Conservation (phyloP, 1,140 invertebrate genomes). For the Mycetomoellerius zeteki region DNA sequence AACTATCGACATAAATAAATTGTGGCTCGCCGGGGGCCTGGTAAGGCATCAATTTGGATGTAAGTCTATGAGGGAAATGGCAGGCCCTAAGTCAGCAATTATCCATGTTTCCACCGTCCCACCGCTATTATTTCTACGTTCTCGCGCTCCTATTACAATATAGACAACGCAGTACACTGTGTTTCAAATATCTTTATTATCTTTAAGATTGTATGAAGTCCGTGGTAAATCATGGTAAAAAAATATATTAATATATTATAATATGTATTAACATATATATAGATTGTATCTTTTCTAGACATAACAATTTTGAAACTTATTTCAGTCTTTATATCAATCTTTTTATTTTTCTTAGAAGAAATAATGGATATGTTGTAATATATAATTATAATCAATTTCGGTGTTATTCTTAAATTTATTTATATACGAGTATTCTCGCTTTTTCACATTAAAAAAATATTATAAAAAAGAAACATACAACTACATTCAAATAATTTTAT, state of each 20-base stretch:
- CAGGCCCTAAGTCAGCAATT: conserved; percentile 85
- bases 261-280: neutral
- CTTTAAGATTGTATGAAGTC: neutral
- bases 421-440: neutral
- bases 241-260: neutral
- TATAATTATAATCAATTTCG: neutral
- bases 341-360: conserved; percentile 2
- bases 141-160: conserved; percentile 51
- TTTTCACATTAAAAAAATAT: neutral
- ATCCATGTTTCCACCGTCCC: conserved; percentile 77
- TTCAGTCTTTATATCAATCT: neutral
- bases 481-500: neutral
- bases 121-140: conserved; percentile 71
- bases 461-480: neutral
- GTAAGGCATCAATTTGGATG: conserved; percentile 70
- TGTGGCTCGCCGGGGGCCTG: conserved; percentile 84
- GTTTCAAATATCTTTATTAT: conserved; percentile 56
- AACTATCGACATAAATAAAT: conserved; percentile 88
- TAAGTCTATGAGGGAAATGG: conserved; percentile 82
- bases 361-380: neutral
- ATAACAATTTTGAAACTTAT: neutral
- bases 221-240: neutral
- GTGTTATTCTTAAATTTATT: neutral
- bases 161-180: conserved; percentile 40
- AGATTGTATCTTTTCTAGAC: neutral